Evolutionary conservation across 2,888 invertebrate species (phyloP), one percentile per base, ranked within the genome.

Genomic region (Platerodrilus igneus): DNA sequence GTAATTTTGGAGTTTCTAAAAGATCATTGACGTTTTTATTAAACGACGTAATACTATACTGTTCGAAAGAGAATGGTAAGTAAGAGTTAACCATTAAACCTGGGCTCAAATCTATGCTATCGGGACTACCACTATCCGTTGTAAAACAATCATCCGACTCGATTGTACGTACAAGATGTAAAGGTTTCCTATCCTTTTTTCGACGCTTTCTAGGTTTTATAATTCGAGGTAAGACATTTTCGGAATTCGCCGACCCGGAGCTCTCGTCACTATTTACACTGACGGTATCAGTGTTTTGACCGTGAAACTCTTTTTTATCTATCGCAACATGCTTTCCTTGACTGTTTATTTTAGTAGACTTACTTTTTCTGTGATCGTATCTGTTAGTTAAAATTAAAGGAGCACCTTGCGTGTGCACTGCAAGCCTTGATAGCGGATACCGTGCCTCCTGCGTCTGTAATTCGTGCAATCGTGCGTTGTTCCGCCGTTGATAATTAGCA

Each of bases 131-230:
- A 50, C 61, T 58, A 33, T 64, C 63, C 3, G 62, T 61, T 13
- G 62, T 60, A 40, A 60, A 61, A 10, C 51, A 62, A 37, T 58
- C 64, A 45, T 50, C 62, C 40, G 36, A 50, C 45, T 55, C 62
- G 52, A 44, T 49, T 17, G 52, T 57, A 31, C 57, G 60, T 38
- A 51, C 50, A 11, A 59, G 53, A 20, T 57, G 52, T 17, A 86
- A 60, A 19, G 86, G 84, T 68, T 88, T 86, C 53, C 88, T 75
- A 64, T 90, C 90, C 69, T 90, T 91, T 79, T 90, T 91, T 63
- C 90, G 80, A 33, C 91, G 77, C 64, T 91, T 91, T 31, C 91
- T 73, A 4, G 90, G 90, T 66, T 91, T 91, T 58, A 91, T 90
- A 49, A 91, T 89, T 54, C 91, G 76, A 49, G 90, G 90, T 60